Evolutionary conservation across 2,888 invertebrate genomes (phyloP).

Genomic region (Hemaris fuciformis): DNA sequence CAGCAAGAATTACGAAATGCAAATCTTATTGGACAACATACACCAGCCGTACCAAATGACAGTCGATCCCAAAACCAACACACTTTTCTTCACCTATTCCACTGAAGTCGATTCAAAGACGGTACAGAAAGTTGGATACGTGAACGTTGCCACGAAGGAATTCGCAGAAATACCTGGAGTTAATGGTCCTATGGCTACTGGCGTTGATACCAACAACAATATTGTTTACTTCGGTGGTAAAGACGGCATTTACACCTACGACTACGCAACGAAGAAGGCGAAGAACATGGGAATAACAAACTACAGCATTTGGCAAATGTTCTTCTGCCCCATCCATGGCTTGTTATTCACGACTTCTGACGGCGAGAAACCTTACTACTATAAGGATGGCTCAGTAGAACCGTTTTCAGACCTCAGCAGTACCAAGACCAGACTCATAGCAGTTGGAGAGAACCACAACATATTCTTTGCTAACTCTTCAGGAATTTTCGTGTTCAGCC

Average conservation of each 20-base stretch:
- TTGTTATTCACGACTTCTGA: slow-evolving; percentile 55
- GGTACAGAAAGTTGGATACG: slow-evolving; percentile 45
- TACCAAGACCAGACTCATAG: slow-evolving; percentile 35
- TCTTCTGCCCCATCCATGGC: slow-evolving; percentile 45
- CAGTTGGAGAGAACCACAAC: slow-evolving; percentile 34
- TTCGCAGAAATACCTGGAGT: slow-evolving; percentile 45
- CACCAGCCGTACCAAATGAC: slow-evolving; percentile 56
- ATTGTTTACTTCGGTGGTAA: slow-evolving; percentile 57
- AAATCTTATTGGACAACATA: slow-evolving; percentile 38
- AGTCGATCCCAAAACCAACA: slow-evolving; percentile 58
- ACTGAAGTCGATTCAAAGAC: slow-evolving; percentile 20
- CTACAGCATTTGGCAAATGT: slow-evolving; percentile 64
- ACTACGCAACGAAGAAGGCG: slow-evolving; percentile 44
- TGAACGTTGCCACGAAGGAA: slow-evolving; percentile 51
- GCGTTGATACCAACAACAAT: slow-evolving; percentile 44
- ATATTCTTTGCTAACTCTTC: slow-evolving; percentile 42
- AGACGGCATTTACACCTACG: slow-evolving; percentile 53
- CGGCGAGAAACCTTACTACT: slow-evolving; percentile 36
- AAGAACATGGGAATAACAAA: slow-evolving; percentile 34
- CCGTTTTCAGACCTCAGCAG: slow-evolving; percentile 34
- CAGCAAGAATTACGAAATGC: slow-evolving; percentile 27
- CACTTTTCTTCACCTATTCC: slow-evolving; percentile 57
- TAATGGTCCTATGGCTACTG: slow-evolving; percentile 52
- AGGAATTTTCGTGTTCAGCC: slow-evolving; percentile 37
- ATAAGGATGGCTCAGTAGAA: slow-evolving; percentile 27